Evolutionary conservation across 2,888 invertebrate species (phyloP).

Genomic region (Muschampia plurimacula): DNA sequence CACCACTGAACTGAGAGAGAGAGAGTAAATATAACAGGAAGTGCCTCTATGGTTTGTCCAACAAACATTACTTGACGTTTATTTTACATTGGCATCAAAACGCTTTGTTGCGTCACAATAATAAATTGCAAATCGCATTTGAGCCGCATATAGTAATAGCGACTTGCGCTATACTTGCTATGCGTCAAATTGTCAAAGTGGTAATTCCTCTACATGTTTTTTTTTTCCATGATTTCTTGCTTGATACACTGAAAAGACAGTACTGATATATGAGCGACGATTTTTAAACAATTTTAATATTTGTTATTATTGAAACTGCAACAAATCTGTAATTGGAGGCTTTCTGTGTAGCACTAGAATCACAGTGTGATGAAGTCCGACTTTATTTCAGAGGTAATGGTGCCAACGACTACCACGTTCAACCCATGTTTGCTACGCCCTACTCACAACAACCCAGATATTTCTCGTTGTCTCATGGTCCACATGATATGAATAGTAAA

Average conservation of each 20-base stretch:
- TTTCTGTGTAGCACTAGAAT: constrained; percentile 65
- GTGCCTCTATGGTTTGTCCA: too few species aligned
- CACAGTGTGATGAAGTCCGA: constrained; percentile 79
- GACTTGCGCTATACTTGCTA: too few species aligned
- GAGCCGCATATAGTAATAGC: too few species aligned
- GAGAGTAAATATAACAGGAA: too few species aligned
- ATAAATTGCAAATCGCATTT: too few species aligned
- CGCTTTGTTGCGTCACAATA: too few species aligned
- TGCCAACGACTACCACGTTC: constrained; percentile 78
- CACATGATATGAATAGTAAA: constrained; percentile 83
- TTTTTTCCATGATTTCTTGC: too few species aligned
- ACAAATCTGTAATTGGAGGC: constrained; percentile 68
- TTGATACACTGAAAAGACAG: background rate
- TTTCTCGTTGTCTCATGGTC: constrained; percentile 87
- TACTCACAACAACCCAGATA: constrained; percentile 87
- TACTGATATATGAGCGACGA: background rate
- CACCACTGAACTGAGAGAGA: too few species aligned
- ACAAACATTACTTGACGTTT: too few species aligned
- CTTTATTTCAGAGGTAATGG: constrained; percentile 85
- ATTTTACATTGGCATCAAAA: too few species aligned
- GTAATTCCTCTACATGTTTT: too few species aligned
- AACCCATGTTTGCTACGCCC: constrained; percentile 81
- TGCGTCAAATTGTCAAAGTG: too few species aligned
- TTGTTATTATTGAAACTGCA: constrained; percentile 64
- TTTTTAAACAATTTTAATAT: background rate